A percentile compares a stretch with the other conserved stretches of the same genome.
phyloP scores from a whole-genome alignment of 2,113 vertebrate genomes.

The Todiramphus saurophagus region DNA sequence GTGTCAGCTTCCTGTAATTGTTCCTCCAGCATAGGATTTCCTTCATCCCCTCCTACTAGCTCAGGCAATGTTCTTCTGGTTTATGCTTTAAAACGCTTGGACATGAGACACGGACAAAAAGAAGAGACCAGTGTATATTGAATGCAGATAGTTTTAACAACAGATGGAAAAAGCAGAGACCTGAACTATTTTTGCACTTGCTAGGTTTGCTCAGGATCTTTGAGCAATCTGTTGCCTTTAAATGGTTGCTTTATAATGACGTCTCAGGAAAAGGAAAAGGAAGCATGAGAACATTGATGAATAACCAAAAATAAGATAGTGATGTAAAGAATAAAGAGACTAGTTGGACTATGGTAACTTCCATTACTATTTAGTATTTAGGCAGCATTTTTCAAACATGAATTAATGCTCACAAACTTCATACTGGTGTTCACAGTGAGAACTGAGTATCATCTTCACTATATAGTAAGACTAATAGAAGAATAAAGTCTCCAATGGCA shows the following conservation, averaged over 20 bases:
- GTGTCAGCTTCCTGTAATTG: constrained; percentile 80
- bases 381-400: not conserved
- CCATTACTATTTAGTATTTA: not conserved
- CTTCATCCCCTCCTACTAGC: constrained; percentile 61
- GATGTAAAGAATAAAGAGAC: constrained; percentile 5
- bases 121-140: not conserved
- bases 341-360: not conserved
- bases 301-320: constrained; percentile 44
- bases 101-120: not conserved
- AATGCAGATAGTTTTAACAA: constrained; percentile 28
- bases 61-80: constrained; percentile 34
- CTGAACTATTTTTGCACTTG: constrained; percentile 51
- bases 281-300: constrained; percentile 69
- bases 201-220: not conserved
- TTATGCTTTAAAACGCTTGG: constrained; percentile 39
- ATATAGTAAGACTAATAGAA: not conserved
- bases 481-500: not conserved
- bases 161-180: constrained; percentile 39
- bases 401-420: not conserved
- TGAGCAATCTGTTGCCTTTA: constrained; percentile 11
- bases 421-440: not conserved
- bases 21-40: constrained; percentile 76
- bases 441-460: not conserved
- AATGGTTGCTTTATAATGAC: constrained; percentile 33
- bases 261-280: constrained; percentile 73